Conservation (phyloP, 2,113 vertebrate genomes). For the Pangasianodon hypophthalmus region DNA sequence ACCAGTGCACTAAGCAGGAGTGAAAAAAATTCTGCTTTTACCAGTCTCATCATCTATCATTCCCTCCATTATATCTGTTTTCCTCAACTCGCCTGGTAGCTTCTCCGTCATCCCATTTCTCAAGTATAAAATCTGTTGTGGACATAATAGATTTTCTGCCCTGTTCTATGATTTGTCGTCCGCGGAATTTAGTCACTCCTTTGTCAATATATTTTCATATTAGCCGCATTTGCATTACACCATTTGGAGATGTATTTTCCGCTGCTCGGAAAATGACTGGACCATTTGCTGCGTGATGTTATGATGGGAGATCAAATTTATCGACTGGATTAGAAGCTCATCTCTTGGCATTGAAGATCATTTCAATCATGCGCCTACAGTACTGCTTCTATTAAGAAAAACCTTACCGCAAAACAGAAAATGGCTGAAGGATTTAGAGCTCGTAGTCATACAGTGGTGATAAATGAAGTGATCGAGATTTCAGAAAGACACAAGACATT, state of each 20-base stretch:
- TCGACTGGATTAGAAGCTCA: slow-evolving; percentile 35
- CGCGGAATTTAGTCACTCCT: slow-evolving; percentile 41
- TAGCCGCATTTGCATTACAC: slow-evolving; percentile 47
- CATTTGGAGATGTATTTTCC: neutral
- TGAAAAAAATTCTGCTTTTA: slow-evolving; percentile 13
- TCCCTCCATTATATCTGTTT: slow-evolving; percentile 46
- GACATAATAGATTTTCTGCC: slow-evolving; percentile 45
- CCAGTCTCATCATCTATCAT: slow-evolving; percentile 20
- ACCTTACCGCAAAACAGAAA: neutral
- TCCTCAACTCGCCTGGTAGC: slow-evolving; percentile 14
- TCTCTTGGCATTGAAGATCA: slow-evolving; percentile 14
- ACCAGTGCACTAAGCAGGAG: slow-evolving; percentile 43
- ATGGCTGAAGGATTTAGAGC: neutral
- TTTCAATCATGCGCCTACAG: neutral
- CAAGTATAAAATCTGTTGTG: slow-evolving; percentile 48
- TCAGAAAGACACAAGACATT: neutral
- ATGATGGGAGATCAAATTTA: slow-evolving; percentile 24
- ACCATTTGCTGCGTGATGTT: neutral
- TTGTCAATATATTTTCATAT: slow-evolving; percentile 39
- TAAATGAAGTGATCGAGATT: neutral
- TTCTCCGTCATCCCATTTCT: slow-evolving; percentile 45
- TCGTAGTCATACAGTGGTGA: neutral
- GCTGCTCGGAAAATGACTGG: neutral
- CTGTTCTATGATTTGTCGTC: slow-evolving; percentile 45
- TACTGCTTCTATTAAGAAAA: neutral